These are phyloP conservation scores for Heliconius hewitsoni DNA, from an alignment of 1,140 invertebrate species.

Conservation along the genomic window DNA sequence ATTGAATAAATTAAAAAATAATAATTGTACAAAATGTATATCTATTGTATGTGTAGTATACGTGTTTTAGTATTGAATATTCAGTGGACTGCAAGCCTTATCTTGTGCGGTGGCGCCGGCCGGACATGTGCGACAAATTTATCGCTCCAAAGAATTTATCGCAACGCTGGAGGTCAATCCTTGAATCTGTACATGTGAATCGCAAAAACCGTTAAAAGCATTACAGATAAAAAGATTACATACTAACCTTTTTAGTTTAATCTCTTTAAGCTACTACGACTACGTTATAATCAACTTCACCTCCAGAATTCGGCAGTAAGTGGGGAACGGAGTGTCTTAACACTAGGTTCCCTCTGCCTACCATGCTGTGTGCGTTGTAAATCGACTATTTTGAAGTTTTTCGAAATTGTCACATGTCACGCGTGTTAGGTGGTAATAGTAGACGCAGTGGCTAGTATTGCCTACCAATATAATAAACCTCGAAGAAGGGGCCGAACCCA, in stretches of 20 bases:
- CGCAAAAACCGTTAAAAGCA: constrained; percentile 12
- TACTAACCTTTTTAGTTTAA: constrained; percentile 11
- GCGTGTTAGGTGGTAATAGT: too few relatives aligned
- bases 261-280: not conserved
- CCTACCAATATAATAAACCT: too few relatives aligned
- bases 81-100: constrained; percentile 12
- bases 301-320: too few relatives aligned
- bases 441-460: too few relatives aligned
- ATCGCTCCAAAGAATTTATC: constrained; percentile 47
- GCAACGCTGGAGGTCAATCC: constrained; percentile 50
- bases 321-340: too few relatives aligned
- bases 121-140: constrained; percentile 44
- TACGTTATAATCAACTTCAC: not conserved
- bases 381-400: too few relatives aligned
- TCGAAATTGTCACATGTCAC: too few relatives aligned
- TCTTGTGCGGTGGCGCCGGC: constrained; percentile 41
- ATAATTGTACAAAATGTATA: too few relatives aligned
- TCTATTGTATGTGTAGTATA: not conserved
- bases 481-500: too few relatives aligned
- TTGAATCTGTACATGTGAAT: constrained; percentile 16
- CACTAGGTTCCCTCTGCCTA: too few relatives aligned
- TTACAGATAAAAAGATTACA: constrained; percentile 13
- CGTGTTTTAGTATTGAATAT: not conserved
- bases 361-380: too few relatives aligned
- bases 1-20: too few relatives aligned